A percentile compares a stretch with the other conserved stretches of the same genome.
These are phyloP conservation scores for Daphoenositta chrysoptera DNA, from an alignment of 2,113 vertebrate species.

Conservation along the genomic window DNA sequence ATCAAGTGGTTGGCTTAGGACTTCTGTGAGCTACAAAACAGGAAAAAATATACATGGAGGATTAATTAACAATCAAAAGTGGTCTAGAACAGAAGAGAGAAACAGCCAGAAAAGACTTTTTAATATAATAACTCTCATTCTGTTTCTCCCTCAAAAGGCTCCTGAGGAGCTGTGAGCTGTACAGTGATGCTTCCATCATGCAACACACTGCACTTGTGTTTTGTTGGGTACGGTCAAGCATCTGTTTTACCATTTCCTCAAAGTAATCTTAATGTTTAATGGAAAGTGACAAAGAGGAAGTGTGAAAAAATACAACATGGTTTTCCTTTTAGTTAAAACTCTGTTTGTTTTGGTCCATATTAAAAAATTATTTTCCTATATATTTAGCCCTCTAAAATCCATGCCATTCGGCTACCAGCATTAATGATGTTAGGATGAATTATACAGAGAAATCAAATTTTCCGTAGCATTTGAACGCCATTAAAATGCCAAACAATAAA, in stretches of 20 bases:
- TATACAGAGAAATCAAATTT: conserved; percentile 99
- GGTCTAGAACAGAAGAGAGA: background rate
- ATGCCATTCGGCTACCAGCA: conserved; percentile 89
- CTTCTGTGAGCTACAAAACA: background rate
- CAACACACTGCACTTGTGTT: background rate
- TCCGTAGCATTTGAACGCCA: conserved; percentile 98
- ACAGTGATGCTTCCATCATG: background rate
- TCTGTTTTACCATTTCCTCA: conserved; percentile 7
- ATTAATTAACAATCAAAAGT: background rate
- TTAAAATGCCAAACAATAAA: conserved; percentile 99
- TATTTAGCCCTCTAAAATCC: conserved; percentile 76
- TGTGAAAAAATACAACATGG: background rate
- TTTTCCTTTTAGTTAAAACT: conserved; percentile 49
- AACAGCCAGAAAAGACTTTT: background rate
- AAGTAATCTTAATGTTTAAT: conserved; percentile 55
- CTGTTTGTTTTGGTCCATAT: background rate
- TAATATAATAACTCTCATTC: background rate
- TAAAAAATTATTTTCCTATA: conserved; percentile 49
- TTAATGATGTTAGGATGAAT: conserved; percentile 99
- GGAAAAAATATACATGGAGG: background rate
- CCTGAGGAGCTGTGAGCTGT: background rate
- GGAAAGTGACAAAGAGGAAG: conserved; percentile 48
- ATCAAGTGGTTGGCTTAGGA: background rate
- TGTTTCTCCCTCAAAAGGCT: background rate
- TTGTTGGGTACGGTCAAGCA: background rate